Evolutionary conservation across 2,888 invertebrate genomes (phyloP), one percentile per base, ranked within the genome.

Genomic region (Punctoribates punctum): DNA sequence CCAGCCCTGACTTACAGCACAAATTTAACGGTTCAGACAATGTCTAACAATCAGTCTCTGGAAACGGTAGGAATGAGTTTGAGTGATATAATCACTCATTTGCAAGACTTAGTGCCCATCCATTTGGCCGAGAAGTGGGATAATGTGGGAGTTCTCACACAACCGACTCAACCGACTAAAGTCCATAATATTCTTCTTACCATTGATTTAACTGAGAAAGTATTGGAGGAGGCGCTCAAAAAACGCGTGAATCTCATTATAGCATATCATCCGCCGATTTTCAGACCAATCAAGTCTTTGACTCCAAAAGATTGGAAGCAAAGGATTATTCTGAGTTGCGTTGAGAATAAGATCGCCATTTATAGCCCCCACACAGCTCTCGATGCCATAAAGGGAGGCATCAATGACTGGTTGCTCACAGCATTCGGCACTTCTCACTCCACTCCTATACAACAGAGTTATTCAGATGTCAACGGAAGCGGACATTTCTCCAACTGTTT

Each of bases 251-350:
- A 94, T 83, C 85, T 96, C 84, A 93, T 97, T 76, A 86, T 97
- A 76, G 91, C 94, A 0, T 97, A 97, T 84, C 97, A 97, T 86
- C 97, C 97, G n/a, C 94, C 94, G 23, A 92, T 97, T 83, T 97
- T 97, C 84, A 86, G 87, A 17, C 89, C 93, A 8, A 81, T 97
- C 75, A 96, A 94, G 82, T 87, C 90, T 51, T 86, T 97, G 54
- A 89, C 90, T 1, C 70, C 46, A n/a, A 85, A 83, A 75, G 83
- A 83, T 15, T 89, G 89, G 93, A 88, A 94, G 86, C 92, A 95
- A 83, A 88, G 91, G 38, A 88, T 96, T 15, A 88, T 93, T 9
- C 87, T 91, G 0, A 87, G 88, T 80, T 92, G 96, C 82, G 85
- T 96, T 75, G 91, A 91, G 82, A 89, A 92, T 78, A 88, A 90